Evolutionary conservation across 1,140 invertebrate genomes (phyloP), one percentile per base, ranked within the genome.

Genomic region (Eurosta solidaginis): DNA sequence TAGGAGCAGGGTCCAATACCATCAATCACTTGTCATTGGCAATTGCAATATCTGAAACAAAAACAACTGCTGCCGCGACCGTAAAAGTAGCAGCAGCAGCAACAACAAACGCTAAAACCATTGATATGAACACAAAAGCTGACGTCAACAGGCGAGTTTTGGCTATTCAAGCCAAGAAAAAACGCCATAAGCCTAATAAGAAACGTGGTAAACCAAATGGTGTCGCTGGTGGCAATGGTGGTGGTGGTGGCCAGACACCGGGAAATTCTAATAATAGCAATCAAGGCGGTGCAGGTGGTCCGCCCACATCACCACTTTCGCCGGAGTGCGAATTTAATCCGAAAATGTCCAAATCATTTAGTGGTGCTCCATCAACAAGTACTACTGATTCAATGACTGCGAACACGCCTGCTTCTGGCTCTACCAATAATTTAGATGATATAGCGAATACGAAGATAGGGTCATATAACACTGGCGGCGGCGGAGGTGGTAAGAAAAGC

Each of bases 151-250:
- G 94, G 88, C 91, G 94, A 85, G 94, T 96, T 87, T 90, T 95
- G 87, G 94, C 94, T 85, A 96, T 96, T 85, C 93, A 95, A 90
- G 94, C 94, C 79, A 96, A 96, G 90, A 96, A 96, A 89, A 95
- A 95, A 88, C 91, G 94, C 79, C 94, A 95, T 89, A 95, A 95
- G 93, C 91, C 92, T 77, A 92, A 91, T 81, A 95, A 95, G 88
- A 94, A 94, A 89, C 94, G 94, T 90, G 90, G 89, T 83, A 87
- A 87, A 83, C 82, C 85, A 74, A 87, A 87, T 79, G 85, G 84
- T 78, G 81, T 79, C 45, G 79, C 76, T 68, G 78, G 79, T 78
- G 76, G 75, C 74, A 52, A 20, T 76, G 50, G 40, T 25, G 73
- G 59, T 77, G 79, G 27, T 36, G 50, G 52, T 50, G 74, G 47